Base-by-base conservation (phyloP, 1,140 invertebrate genomes). In the Eriocheir sinensis region DNA sequence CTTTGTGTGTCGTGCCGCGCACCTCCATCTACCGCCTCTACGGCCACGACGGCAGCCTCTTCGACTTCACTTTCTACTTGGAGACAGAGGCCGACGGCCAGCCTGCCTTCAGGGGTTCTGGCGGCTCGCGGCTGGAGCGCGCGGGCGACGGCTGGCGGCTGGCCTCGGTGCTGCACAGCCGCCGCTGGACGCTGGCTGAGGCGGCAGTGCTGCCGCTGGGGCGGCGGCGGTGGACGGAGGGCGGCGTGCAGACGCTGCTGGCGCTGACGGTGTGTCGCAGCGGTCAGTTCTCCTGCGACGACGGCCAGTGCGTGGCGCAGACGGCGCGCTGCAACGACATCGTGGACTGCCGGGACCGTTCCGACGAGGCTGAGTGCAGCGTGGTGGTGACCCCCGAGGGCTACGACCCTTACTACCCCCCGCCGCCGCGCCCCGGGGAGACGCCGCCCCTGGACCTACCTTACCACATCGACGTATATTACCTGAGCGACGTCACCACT, bases 401-500 rank as follows among this genome's bases (percentile, higher is more conserved):
- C 6, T 95, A 95, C 91, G 89, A 95, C 80, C 38, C 88, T 0
- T 48, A 79, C 36, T 80, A 95, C 88, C 40, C 90, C 34, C 95
- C 95, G 36, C 95, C 95, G 0, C 89, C 90, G n/a, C 91, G 95
- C 32, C 85, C 79, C 3, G 93, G 94, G 15, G 95, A 95, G 88
- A 41, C 21, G 12, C 9, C 40, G n/a, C 94, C 95, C 36, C 36
- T 93, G 15, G 34, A 32, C 32, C 81, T 95, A 0, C 40, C 40
- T 9, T 95, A 95, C 89, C 95, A 95, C 89, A 93, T 95, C 6
- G 94, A 95, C 60, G 95, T 95, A 15, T 95, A 95, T 60, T 91
- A 95, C 72, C n/a, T 95, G 88, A 86, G 91, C 9, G 86, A 94
- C 44, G 90, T 95, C 32, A 95, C 95, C 12, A 93, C 95, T 15